Conservation (phyloP, 2,888 invertebrate species). For the Philaethria dido region DNA sequence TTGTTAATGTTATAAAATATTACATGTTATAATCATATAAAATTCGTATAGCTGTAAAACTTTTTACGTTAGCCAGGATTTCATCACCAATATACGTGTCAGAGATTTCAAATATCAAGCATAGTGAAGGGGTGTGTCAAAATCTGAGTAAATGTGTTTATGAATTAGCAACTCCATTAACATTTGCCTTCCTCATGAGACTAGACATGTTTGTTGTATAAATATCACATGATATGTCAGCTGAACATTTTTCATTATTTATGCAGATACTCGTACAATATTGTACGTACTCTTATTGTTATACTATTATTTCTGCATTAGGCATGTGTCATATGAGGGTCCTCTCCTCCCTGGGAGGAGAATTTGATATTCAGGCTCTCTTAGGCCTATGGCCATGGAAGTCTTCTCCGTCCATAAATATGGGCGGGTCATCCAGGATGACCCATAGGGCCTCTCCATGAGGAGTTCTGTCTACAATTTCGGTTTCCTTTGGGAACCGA, state of each 20-base stretch:
- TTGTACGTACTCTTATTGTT: constrained; percentile 23
- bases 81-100: constrained; percentile 50
- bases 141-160: constrained; percentile 80
- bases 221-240: constrained; percentile 52
- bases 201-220: constrained; percentile 63
- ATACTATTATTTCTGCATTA: not conserved
- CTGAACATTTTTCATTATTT: constrained; percentile 42
- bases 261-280: constrained; percentile 43
- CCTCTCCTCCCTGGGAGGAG: too few species aligned
- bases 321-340: too few species aligned
- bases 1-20: constrained; percentile 16
- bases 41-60: constrained; percentile 22
- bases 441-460: too few species aligned
- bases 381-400: too few species aligned
- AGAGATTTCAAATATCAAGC: constrained; percentile 73
- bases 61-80: constrained; percentile 28
- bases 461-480: too few species aligned
- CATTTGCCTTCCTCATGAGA: constrained; percentile 60
- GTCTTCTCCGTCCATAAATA: too few species aligned
- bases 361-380: too few species aligned
- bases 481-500: too few species aligned
- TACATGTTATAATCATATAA: constrained; percentile 16
- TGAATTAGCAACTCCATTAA: constrained; percentile 80
- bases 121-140: constrained; percentile 75
- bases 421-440: too few species aligned